Evolutionary conservation across 2,113 vertebrate species (phyloP).

Genomic region (Nycticryphes semicollaris): DNA sequence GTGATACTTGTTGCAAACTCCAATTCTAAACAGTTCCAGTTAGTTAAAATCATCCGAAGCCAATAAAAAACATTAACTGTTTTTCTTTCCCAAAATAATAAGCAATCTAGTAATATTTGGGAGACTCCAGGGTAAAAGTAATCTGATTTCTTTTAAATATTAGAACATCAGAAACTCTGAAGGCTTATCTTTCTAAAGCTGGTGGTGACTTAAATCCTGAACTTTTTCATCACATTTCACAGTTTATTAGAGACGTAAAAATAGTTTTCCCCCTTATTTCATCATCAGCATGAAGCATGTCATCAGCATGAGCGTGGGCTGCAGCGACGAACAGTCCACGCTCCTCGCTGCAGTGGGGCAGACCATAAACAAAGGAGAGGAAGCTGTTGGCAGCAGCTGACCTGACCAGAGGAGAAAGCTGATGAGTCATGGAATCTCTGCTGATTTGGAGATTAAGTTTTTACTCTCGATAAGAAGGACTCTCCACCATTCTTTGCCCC

Average conservation of each 20-base stretch:
- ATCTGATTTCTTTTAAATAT: not conserved
- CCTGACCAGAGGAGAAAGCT: not conserved
- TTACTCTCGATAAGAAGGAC: not conserved
- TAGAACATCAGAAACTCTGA: not conserved
- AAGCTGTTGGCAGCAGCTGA: not conserved
- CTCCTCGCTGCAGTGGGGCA: not conserved
- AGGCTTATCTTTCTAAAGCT: not conserved
- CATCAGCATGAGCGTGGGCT: not conserved
- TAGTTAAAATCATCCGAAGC: not conserved
- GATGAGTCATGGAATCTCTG: not conserved
- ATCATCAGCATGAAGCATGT: not conserved
- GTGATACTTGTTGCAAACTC: not conserved
- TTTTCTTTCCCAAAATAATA: not conserved
- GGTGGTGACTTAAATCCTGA: not conserved
- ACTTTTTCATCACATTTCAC: not conserved
- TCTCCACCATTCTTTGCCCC: not conserved
- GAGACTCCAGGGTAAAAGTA: not conserved
- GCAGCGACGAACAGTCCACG: not conserved
- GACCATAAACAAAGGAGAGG: not conserved
- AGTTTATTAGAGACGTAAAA: not conserved
- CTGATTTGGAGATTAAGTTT: not conserved
- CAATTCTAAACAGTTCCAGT: not conserved
- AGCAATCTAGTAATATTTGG: not conserved
- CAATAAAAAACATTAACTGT: not conserved
- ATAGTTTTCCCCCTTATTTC: not conserved